Base-by-base conservation (phyloP, 2,888 invertebrate species). In the Chrysolina haemoptera region DNA sequence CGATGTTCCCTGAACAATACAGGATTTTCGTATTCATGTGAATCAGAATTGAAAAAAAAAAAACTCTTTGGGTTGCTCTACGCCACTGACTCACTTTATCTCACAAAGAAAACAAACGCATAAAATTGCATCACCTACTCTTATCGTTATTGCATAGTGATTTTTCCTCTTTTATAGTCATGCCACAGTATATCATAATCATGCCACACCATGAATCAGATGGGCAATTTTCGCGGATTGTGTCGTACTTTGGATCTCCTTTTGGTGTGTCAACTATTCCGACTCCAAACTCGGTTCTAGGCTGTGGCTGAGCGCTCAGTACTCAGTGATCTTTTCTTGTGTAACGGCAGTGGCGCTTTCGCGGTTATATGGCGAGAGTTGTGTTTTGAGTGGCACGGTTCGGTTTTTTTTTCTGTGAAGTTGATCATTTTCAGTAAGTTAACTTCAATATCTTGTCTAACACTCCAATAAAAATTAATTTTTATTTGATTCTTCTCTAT, bases 41-140 rank as follows among this genome's bases (percentile, higher is more conserved):
- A n/a, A n/a, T n/a, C n/a, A n/a, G n/a, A n/a, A n/a, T n/a, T n/a
- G n/a, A n/a, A n/a, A n/a, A n/a, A n/a, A n/a, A n/a, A n/a, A n/a
- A n/a, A n/a, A n/a, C n/a, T n/a, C n/a, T n/a, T n/a, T n/a, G n/a
- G n/a, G n/a, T n/a, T n/a, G n/a, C n/a, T 27, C 27, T 35, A 35
- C 53, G 53, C 53, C 53, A 53, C 53, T 53, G 53, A 53, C 1
- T 18, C 18, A 20, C 53, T 18, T 53, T 20, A 20, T 11, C 53
- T 53, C 18, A 53, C 20, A 53, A 53, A 53, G 9, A 53, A 4
- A 53, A 53, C 53, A 53, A 53, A 53, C 16, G 53, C 53, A 12
- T 53, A 53, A 53, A 18, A 20, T 20, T 53, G 18, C 53, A 48
- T 48, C 18, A 53, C 53, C 16, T 53, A 35, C 4, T 35, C 35